A percentile compares a stretch with the other conserved stretches of the same genome.
Conservation (phyloP, 2,888 invertebrate genomes). For the Lepidocyrtoides sp. region DNA sequence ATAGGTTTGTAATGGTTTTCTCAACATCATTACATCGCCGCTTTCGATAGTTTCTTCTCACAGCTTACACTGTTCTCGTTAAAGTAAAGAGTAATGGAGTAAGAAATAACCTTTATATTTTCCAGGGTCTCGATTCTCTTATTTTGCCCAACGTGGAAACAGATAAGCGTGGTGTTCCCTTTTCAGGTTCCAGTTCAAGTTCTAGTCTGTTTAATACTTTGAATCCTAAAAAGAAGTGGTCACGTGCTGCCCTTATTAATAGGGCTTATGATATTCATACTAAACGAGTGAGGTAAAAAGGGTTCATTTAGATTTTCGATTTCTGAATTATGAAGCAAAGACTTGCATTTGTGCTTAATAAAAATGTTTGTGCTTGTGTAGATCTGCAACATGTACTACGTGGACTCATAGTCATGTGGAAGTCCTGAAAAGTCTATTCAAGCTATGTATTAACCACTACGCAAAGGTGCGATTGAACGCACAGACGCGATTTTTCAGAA, state of each 20-base stretch:
- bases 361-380: no score
- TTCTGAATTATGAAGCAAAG: no score
- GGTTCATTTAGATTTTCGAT: background rate
- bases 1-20: no score
- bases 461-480: constrained; percentile 83
- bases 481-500: constrained; percentile 83
- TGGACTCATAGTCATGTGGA: constrained; percentile 84
- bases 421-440: constrained; percentile 82
- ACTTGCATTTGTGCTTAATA: no score
- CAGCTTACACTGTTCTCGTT: no score
- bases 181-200: constrained; percentile 48
- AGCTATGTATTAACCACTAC: constrained; percentile 84
- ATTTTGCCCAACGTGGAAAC: constrained; percentile 81
- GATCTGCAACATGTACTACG: constrained; percentile 82
- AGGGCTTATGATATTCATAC: constrained; percentile 81
- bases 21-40: no score
- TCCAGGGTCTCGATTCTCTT: constrained; percentile 82
- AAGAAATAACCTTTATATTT: background rate
- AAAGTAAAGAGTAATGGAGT: no score
- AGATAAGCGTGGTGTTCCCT: constrained; percentile 78
- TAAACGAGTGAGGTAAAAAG: constrained; percentile 80
- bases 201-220: constrained; percentile 75
- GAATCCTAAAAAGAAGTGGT: constrained; percentile 83
- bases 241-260: constrained; percentile 79
- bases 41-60: no score